Evolutionary conservation across 2,888 invertebrate genomes (phyloP).

Genomic region (Rotaria macrura): DNA sequence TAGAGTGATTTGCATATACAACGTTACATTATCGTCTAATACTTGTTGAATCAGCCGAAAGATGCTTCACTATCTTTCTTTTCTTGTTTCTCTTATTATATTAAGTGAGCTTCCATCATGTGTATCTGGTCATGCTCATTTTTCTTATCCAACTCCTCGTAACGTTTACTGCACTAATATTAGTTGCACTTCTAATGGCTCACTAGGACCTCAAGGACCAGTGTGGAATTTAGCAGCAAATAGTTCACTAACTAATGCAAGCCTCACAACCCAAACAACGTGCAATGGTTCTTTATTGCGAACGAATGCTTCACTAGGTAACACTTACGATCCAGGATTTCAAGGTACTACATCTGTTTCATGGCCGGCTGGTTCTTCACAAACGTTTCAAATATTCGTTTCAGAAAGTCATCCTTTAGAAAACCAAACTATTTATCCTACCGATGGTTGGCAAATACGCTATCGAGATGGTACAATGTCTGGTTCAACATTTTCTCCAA

Average conservation of each 20-base stretch:
- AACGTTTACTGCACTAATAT: neutral
- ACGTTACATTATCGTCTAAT: too few species aligned
- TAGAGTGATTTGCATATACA: too few species aligned
- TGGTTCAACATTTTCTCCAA: neutral
- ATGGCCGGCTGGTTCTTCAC: neutral
- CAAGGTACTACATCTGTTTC: neutral
- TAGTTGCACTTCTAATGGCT: neutral
- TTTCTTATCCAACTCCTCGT: neutral
- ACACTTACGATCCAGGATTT: neutral
- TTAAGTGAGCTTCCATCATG: too few species aligned
- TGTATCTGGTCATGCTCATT: too few species aligned
- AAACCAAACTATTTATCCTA: conserved; percentile 1
- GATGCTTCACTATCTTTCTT: too few species aligned
- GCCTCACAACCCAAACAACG: neutral
- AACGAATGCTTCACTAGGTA: neutral
- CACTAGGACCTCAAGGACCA: neutral
- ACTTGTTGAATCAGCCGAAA: too few species aligned
- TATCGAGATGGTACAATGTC: neutral
- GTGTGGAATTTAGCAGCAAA: neutral
- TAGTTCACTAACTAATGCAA: neutral
- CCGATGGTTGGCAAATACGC: conserved; percentile 2
- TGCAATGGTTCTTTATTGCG: neutral
- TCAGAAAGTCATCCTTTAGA: neutral
- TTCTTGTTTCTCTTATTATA: too few species aligned
- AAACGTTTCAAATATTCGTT: neutral